Conservation (phyloP, 2,113 vertebrate species). For the Balaenoptera acutorostrata region DNA sequence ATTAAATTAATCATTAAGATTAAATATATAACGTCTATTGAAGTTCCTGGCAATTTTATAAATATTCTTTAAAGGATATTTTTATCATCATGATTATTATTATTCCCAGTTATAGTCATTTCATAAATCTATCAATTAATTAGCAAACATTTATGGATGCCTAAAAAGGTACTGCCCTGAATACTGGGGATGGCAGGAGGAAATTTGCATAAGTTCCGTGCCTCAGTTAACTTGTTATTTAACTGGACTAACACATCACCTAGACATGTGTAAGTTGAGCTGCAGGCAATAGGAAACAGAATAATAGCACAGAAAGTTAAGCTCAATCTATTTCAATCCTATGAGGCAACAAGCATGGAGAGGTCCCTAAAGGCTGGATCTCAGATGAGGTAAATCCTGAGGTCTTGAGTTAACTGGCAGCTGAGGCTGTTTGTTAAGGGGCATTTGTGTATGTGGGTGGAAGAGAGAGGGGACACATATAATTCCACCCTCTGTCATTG, state of each 20-base stretch:
- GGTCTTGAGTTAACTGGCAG: not conserved
- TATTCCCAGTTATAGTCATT: not conserved
- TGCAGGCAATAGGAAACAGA: not conserved
- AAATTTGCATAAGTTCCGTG: not conserved
- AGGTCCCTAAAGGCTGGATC: not conserved
- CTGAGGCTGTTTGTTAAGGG: not conserved
- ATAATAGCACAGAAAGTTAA: not conserved
- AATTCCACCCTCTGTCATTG: not conserved
- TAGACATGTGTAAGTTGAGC: not conserved
- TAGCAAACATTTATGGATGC: not conserved
- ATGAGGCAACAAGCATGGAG: not conserved
- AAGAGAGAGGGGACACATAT: not conserved
- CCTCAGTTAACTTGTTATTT: not conserved
- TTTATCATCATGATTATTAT: not conserved
- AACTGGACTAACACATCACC: not conserved
- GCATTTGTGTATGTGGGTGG: not conserved
- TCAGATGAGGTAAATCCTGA: not conserved
- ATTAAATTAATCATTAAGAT: conserved; percentile 32
- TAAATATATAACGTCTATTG: not conserved
- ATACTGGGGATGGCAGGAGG: not conserved
- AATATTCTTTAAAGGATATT: not conserved
- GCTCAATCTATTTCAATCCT: not conserved
- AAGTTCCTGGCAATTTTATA: not conserved
- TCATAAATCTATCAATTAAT: not conserved
- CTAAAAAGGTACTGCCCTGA: not conserved